These are phyloP conservation scores for Bradypus variegatus DNA, from an alignment of 2,797 vertebrate species.

Conservation along the genomic window DNA sequence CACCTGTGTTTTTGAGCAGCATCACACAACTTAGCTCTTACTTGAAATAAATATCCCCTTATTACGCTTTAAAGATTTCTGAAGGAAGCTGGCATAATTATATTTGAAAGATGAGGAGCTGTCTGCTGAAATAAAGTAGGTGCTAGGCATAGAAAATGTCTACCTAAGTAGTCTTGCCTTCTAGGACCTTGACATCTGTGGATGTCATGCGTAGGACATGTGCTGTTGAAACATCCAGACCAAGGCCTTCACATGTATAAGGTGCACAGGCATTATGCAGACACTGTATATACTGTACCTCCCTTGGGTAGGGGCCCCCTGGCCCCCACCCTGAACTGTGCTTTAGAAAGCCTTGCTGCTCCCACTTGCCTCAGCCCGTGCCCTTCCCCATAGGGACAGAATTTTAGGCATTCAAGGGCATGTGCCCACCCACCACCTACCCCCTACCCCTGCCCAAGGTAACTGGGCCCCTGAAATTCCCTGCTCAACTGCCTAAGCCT, in stretches of 20 bases:
- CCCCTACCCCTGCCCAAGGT: background rate
- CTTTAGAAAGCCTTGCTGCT: background rate
- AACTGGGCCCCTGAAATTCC: background rate
- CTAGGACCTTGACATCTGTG: background rate
- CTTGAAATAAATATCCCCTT: background rate
- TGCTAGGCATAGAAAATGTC: background rate
- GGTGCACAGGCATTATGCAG: too few relatives aligned
- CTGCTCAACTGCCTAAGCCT: background rate
- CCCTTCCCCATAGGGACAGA: background rate
- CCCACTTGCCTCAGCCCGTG: background rate
- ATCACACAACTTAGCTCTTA: background rate
- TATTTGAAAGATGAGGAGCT: background rate
- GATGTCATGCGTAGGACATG: background rate
- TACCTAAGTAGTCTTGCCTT: background rate
- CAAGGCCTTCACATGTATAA: background rate
- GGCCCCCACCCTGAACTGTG: background rate
- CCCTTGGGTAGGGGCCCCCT: background rate
- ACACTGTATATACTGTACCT: rapidly evolving
- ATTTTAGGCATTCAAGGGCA: background rate
- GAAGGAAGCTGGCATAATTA: background rate
- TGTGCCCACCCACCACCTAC: background rate
- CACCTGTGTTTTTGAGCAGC: background rate
- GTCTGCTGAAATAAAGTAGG: background rate
- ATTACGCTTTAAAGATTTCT: background rate
- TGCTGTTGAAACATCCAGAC: background rate